Evolutionary conservation across 2,113 vertebrate genomes (phyloP).

Genomic region (Nyctibius bracteatus): DNA sequence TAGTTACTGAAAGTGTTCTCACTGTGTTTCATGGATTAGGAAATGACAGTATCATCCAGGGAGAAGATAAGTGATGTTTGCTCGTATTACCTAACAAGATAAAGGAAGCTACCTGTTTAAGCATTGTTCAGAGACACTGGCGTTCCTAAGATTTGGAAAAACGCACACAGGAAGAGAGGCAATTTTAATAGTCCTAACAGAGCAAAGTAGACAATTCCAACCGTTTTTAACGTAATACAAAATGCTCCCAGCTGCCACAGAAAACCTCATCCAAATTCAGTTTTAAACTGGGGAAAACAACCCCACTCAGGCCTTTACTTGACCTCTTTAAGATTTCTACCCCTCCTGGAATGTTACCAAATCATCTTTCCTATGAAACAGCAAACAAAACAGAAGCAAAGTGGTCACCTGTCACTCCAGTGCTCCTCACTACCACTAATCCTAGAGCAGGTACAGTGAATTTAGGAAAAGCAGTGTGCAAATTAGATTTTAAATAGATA

Average conservation of each 20-base stretch:
- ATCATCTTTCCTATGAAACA: background rate
- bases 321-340: background rate
- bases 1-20: background rate
- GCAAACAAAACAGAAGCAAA: background rate
- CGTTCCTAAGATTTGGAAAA: background rate
- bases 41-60: background rate
- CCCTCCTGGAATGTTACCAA: background rate
- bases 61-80: constrained; percentile 19
- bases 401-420: background rate
- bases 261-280: background rate
- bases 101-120: constrained; percentile 20
- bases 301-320: background rate
- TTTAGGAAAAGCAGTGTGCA: background rate
- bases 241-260: background rate
- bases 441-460: background rate
- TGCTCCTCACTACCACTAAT: too few relatives aligned
- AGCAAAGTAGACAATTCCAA: background rate
- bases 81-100: background rate
- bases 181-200: background rate
- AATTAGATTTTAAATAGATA: background rate
- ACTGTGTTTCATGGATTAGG: constrained; percentile 22
- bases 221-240: background rate
- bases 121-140: background rate
- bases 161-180: background rate
- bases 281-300: background rate